Base-by-base conservation (phyloP, 2,113 vertebrate genomes). In the Epinephelus fuscoguttatus region DNA sequence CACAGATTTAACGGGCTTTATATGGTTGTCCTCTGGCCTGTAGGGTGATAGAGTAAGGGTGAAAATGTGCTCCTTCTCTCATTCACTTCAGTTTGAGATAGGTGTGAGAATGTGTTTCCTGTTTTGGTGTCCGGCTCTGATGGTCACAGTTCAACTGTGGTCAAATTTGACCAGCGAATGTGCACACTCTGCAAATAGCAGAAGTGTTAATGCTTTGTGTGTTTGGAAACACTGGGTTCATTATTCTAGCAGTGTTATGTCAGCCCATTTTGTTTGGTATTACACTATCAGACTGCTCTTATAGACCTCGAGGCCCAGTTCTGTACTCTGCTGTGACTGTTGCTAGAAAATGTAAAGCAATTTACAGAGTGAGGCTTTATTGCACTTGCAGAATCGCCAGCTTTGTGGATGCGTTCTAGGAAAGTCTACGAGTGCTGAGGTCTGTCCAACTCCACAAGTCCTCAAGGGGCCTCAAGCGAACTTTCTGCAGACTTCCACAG, bases 31-130 rank as follows among this genome's bases (percentile, higher is more conserved):
- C 27, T 47, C 2, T 25, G 33, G 17, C 57, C 37, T 70, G 23
- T 7, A 6, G 60, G 55, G 49, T 17, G 21, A 64, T 19, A 17
- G 21, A 25, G 9, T 53, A 50, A 49, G 40, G 56, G 27, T 27
- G 21, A 14, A 10, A n/a, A 23, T 19, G 62, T 17, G 18, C 30
- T 17, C n/a, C 3, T 11, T 6, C 64, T 69, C 69, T 76, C 14
- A 14, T 45, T 57, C 27, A 40, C 37, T 68, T 59, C 13, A 75
- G 21, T 15, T 60, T 61, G 11, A 59, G 33, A 33, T n/a, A 2
- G n/a, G 18, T 19, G 50, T 42, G 57, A 77, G 50, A 59, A 42
- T 21, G 18, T 9, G 25, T 80, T 57, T 73, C 49, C 53, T n/a
- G 55, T 75, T 60, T 57, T 33, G 52, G 42, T 4, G 11, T 52